Percentiles rank a stretch among this genome's conserved stretches.
Evolutionary conservation across 2,113 vertebrate genomes (phyloP).

Genomic region (Mohoua ochrocephala): DNA sequence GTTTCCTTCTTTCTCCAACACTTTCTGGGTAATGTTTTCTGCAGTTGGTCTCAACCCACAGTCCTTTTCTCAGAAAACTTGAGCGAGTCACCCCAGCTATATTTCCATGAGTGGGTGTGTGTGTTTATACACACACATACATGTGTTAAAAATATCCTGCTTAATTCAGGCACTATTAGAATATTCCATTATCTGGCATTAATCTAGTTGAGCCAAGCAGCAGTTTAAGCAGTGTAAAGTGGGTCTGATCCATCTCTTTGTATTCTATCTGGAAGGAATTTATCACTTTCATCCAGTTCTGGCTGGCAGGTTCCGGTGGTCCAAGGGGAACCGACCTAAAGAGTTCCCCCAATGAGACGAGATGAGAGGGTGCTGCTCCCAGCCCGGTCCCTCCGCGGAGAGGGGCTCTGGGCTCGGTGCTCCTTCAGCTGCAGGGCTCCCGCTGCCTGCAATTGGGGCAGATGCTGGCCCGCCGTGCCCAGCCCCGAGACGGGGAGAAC

Average conservation of each 20-base stretch:
- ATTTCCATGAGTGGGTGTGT: neutral
- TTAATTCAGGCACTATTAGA: neutral
- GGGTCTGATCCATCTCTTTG: neutral
- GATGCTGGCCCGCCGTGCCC: neutral
- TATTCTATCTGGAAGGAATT: neutral
- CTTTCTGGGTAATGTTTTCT: slow-evolving; percentile 48
- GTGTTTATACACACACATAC: neutral
- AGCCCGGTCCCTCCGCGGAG: neutral
- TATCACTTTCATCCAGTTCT: neutral
- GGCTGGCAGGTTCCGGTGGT: neutral
- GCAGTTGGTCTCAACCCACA: neutral
- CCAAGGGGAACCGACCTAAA: rapidly evolving
- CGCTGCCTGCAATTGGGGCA: neutral
- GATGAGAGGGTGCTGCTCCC: neutral
- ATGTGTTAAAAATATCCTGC: slow-evolving; percentile 15
- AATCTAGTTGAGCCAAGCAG: neutral
- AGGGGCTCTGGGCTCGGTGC: neutral
- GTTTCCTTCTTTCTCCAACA: neutral
- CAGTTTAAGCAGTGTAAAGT: neutral
- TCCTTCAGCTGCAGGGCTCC: neutral
- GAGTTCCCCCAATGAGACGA: rapidly evolving
- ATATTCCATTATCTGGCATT: slow-evolving; percentile 3
- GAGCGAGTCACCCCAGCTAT: neutral
- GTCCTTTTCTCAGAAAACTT: slow-evolving; percentile 32
- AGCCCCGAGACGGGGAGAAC: neutral